A percentile compares a stretch with the other conserved stretches of the same genome.
These are phyloP conservation scores for Chelonia mydas DNA, from an alignment of 2,797 vertebrate genomes.

Conservation along the genomic window DNA sequence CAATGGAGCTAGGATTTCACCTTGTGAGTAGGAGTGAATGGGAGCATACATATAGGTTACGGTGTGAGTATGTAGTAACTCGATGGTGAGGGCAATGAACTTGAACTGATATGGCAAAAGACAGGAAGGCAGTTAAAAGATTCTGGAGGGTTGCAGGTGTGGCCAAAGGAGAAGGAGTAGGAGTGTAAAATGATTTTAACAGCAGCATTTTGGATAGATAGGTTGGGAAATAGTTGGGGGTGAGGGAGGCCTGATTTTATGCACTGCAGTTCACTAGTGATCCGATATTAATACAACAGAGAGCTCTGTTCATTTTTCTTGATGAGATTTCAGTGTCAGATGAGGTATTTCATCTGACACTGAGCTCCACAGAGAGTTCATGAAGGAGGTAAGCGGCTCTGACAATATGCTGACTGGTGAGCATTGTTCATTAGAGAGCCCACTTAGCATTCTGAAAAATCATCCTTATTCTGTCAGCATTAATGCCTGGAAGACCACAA, in stretches of 20 bases:
- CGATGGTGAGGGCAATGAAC: rapidly evolving
- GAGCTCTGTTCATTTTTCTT: not conserved
- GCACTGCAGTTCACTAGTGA: not conserved
- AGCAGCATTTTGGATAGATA: not conserved
- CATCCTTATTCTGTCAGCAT: conserved; percentile 16
- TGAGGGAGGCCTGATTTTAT: not conserved
- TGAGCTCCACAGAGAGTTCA: not conserved
- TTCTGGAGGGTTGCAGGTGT: not conserved
- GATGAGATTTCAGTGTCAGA: conserved; percentile 22
- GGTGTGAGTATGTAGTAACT: rapidly evolving
- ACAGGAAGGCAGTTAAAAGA: not conserved
- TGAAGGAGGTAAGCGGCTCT: not conserved
- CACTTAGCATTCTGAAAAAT: conserved; percentile 9
- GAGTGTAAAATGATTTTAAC: not conserved
- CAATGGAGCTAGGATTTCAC: not conserved
- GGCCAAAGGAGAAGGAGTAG: not conserved
- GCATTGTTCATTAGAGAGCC: not conserved
- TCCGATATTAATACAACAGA: conserved; percentile 15
- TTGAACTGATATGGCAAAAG: rapidly evolving
- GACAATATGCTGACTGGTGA: not conserved
- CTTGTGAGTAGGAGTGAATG: rapidly evolving
- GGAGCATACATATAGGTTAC: not conserved
- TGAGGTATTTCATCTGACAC: not conserved
- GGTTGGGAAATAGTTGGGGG: rapidly evolving
- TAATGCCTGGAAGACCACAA: not conserved